Evolutionary conservation across 2,797 vertebrate species (phyloP), one percentile per base, ranked within the genome.

Genomic region (Neopelma chrysocephalum): DNA sequence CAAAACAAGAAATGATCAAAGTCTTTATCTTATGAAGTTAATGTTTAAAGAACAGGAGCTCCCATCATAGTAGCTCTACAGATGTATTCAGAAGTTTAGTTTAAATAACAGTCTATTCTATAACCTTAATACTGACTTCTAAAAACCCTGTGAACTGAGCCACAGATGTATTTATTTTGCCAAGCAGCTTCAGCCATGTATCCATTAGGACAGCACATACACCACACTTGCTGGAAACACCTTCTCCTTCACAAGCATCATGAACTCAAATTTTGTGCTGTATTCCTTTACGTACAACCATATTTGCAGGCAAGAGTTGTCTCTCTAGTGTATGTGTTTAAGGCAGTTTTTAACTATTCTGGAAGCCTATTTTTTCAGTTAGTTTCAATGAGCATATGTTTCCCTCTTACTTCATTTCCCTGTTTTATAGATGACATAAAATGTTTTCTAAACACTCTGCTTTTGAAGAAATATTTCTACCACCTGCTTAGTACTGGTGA

Each of bases 211-310:
- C 3, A 65, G 48, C 31, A 66, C 12, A 32, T 5, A 26, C 4
- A 15, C 34, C 23, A 43, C 4, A 5, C 15, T 65, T 58, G 32
- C 45, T 2, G 3, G n/a, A 58, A 68, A 66, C 62, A 23, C 34
- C 81, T 53, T 66, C 31, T 82, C 36, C 57, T 77, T 84, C 38
- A 40, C 45, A 32, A 82, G 38, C 25, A 78, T 7, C 56, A 62
- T 11, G 6, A 87, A 60, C 53, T 66, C 57, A 50, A 57, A 64
- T 36, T 78, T 68, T 50, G 40, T 51, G 50, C 29, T 31, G 6
- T 11, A 68, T 56, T 62, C 40, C 50, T 72, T 65, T 23, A 82
- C 1, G 1, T 47, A 66, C 19, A 75, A 53, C 34, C 0, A 0
- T 7, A 56, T 58, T 31, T 62, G 32, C 15, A 88, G 70, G 6